Percentiles rank a stretch among this genome's conserved stretches.
Conservation (phyloP, 2,113 vertebrate species). For the Coturnix japonica region DNA sequence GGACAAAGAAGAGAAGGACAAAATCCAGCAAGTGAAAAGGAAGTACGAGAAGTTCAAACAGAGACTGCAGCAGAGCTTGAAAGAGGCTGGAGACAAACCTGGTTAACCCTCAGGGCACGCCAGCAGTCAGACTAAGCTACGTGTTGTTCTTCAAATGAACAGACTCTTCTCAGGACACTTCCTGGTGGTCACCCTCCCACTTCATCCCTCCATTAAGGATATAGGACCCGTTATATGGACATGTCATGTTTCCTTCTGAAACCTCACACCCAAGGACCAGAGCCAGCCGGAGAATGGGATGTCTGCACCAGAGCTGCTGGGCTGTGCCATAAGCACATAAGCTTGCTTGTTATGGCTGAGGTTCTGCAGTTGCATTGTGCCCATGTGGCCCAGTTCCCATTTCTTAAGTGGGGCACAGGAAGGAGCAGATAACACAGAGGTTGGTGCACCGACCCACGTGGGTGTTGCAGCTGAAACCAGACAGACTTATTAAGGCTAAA, state of each 20-base stretch:
- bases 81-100: conserved; percentile 78
- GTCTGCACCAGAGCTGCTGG: neutral
- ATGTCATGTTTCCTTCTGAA: neutral
- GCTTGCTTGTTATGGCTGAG: neutral
- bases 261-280: neutral
- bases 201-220: conserved; percentile 2
- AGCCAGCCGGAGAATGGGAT: neutral
- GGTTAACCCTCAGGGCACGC: conserved; percentile 70
- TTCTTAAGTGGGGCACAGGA: neutral
- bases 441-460: neutral
- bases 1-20: conserved; percentile 92
- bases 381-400: neutral
- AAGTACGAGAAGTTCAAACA: conserved; percentile 86
- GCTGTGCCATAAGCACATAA: neutral
- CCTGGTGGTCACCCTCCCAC: neutral
- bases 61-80: conserved; percentile 86
- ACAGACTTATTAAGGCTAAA: neutral
- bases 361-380: neutral
- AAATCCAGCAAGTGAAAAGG: conserved; percentile 86
- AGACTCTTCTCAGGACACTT: conserved; percentile 78
- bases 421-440: neutral
- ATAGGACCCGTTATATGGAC: neutral
- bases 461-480: neutral
- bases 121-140: conserved; percentile 45
- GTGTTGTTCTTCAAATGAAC: conserved; percentile 61